A percentile compares a stretch with the other conserved stretches of the same genome.
These are phyloP conservation scores for Megaceryle torquata DNA, from an alignment of 2,113 vertebrate species.

Conservation along the genomic window DNA sequence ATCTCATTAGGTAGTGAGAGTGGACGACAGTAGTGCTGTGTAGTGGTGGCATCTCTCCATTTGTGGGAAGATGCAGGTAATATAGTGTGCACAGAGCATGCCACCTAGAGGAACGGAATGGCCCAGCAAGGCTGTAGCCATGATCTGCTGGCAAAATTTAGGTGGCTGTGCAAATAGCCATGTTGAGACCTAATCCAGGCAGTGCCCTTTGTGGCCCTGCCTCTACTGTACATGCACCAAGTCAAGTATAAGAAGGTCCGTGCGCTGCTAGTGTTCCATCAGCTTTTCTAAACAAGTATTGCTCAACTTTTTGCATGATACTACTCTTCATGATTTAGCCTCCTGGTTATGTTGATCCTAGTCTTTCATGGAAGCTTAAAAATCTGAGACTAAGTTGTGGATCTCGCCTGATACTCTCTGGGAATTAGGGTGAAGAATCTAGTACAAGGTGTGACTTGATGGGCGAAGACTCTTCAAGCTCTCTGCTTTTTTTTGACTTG, in stretches of 20 bases:
- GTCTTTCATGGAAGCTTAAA: not conserved
- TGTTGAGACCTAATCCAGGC: not conserved
- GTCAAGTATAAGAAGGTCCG: not conserved
- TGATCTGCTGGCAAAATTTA: not conserved
- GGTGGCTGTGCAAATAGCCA: not conserved
- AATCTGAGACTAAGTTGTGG: not conserved
- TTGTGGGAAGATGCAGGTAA: not conserved
- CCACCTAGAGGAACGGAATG: not conserved
- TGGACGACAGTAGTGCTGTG: not conserved
- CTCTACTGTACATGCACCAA: rapidly evolving
- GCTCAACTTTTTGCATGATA: not conserved
- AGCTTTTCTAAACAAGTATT: not conserved
- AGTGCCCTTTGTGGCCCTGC: not conserved
- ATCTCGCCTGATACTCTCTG: not conserved
- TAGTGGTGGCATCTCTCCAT: not conserved
- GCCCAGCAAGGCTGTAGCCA: not conserved
- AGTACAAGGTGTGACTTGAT: not conserved
- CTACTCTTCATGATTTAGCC: not conserved
- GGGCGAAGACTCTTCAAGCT: not conserved
- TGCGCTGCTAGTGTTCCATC: not conserved
- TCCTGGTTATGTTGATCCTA: not conserved
- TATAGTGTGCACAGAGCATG: not conserved
- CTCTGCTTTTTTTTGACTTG: constrained; percentile 24
- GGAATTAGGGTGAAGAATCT: not conserved
- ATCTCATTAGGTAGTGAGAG: not conserved